These are phyloP conservation scores for Chaetodon trifasciatus DNA, from an alignment of 2,797 vertebrate genomes.

Conservation along the genomic window DNA sequence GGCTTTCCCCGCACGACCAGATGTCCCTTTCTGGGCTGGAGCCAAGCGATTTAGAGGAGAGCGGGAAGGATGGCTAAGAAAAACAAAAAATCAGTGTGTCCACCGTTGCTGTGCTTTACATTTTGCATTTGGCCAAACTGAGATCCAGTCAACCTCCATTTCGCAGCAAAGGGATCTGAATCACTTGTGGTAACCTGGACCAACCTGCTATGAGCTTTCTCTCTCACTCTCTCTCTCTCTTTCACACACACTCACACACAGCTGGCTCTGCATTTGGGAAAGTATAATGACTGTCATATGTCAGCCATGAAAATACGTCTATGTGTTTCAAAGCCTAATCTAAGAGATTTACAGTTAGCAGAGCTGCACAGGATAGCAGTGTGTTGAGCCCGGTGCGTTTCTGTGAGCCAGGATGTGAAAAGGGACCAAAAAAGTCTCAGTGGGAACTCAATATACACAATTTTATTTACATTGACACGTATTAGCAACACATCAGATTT, in stretches of 20 bases:
- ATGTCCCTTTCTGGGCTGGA: conserved; percentile 71
- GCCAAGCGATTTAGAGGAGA: conserved; percentile 56
- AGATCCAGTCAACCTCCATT: conserved; percentile 27
- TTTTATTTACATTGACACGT: conserved; percentile 86
- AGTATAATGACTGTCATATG: conserved; percentile 15
- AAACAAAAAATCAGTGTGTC: conserved; percentile 15
- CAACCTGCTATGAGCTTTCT: too few species aligned
- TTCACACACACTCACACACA: not conserved
- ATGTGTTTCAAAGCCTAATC: not conserved
- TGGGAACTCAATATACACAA: conserved; percentile 72
- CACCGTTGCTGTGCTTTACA: conserved; percentile 24
- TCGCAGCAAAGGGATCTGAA: conserved; percentile 35
- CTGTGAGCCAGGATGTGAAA: not conserved
- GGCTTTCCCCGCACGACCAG: conserved; percentile 72
- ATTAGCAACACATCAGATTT: conserved; percentile 77
- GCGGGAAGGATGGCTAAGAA: conserved; percentile 50
- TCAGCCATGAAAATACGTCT: conserved; percentile 1
- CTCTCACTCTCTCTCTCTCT: too few species aligned
- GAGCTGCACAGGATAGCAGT: not conserved
- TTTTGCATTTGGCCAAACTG: conserved; percentile 9
- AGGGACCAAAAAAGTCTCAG: not conserved
- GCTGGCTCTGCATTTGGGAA: conserved; percentile 28
- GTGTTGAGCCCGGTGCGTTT: not conserved
- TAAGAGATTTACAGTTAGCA: not conserved
- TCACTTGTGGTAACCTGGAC: conserved; percentile 19